Base-by-base conservation (phyloP, 2,113 vertebrate species). In the Callocephalon fimbriatum region DNA sequence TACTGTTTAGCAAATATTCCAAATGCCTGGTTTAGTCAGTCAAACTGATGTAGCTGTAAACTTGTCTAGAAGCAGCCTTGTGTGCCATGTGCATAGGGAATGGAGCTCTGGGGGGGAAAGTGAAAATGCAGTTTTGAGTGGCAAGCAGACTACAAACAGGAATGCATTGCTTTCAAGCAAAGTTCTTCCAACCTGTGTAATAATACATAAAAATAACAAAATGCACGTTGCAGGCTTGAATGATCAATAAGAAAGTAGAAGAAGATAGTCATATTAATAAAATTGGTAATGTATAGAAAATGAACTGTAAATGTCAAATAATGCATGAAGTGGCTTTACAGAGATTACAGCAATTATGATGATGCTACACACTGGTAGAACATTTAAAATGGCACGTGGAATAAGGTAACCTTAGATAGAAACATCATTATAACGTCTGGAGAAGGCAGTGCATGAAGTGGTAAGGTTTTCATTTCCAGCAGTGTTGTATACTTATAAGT, bases 1-100 rank as follows among this genome's bases (percentile, higher is more conserved):
- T 97, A 82, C 95, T 97, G 90, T 96, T 98, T 97, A 98, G 96
- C 95, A 97, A 98, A 98, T 98, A 98, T 97, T 97, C 97, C 97
- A 98, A 97, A 92, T 95, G 97, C 95, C 96, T 97, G 32, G 83
- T 97, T 96, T 96, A 98, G 96, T 97, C 97, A 98, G 93, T 98
- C 97, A 96, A 88, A 81, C 31, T 93, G 94, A 95, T 94, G 93
- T 90, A 97, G 88, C 97, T 92, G 58, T 67, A 90, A 94, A 78
- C 74, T 80, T 85, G 66, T 95, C 83, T 97, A 63, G 65, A 54
- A 70, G 70, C 80, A 93, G 90, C 77, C 63, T 47, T 15, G 27
- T 87, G 74, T 71, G 40, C 61, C 6, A 0, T 22, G 88, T n/a
- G 75, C 37, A 1, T 10, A 16, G 91, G 93, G 94, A 92, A 37